Evolutionary conservation across 2,888 invertebrate genomes (phyloP).

Genomic region (Drosophila hamatofila): DNA sequence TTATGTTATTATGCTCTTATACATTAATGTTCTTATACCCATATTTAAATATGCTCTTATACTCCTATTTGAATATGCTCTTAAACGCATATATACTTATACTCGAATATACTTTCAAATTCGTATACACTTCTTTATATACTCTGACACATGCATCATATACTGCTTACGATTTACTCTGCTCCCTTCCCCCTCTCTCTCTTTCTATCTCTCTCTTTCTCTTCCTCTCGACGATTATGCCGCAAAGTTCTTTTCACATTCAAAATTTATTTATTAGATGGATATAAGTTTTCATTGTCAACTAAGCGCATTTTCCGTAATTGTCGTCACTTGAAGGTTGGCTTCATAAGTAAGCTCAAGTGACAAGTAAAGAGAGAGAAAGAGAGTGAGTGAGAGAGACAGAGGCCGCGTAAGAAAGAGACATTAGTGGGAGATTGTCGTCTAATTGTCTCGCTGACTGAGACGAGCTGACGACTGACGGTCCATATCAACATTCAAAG

Average conservation of each 20-base stretch:
- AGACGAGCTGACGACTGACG: conserved; percentile 42
- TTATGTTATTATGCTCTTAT: background rate
- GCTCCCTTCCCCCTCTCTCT: background rate
- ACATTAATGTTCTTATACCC: background rate
- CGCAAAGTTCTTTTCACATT: background rate
- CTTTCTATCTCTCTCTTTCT: background rate
- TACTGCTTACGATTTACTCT: too few relatives aligned
- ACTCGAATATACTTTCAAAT: background rate
- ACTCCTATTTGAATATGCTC: background rate
- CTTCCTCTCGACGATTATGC: background rate
- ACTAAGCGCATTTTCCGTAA: background rate
- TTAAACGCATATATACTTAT: background rate
- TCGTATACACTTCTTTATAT: background rate
- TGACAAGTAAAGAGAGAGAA: conserved; percentile 3
- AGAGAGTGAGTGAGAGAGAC: background rate
- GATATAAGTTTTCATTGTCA: conserved; percentile 1
- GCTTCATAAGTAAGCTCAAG: conserved; percentile 18
- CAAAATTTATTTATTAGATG: conserved; percentile 7
- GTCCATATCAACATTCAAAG: conserved; percentile 53
- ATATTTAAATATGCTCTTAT: background rate
- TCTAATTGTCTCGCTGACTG: conserved; percentile 47
- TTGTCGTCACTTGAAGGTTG: conserved; percentile 2
- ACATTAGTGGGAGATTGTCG: background rate
- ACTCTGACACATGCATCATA: background rate
- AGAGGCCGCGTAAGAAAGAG: too few relatives aligned